phyloP scores from a whole-genome alignment of 2,888 invertebrate species.

The Ophion ventricosus region DNA sequence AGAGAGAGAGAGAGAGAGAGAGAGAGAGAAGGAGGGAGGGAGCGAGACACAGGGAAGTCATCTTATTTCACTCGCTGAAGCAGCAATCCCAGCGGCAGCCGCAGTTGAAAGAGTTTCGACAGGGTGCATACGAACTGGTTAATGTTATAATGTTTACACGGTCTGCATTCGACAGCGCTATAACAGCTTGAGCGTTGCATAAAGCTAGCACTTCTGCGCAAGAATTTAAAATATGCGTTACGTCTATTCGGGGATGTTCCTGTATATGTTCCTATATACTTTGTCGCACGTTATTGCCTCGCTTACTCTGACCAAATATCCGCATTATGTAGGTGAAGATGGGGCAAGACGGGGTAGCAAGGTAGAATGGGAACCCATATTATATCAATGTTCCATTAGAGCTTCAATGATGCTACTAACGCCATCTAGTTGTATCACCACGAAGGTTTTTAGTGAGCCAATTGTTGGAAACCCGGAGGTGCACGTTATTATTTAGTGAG shows the following conservation, averaged over 20 bases:
- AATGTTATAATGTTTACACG: conserved; percentile 10
- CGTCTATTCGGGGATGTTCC: background rate
- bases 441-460: no score
- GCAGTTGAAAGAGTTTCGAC: conserved; percentile 39
- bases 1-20: background rate
- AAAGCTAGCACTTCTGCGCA: conserved; percentile 1
- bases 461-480: no score
- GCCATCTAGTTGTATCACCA: no score
- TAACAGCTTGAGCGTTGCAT: conserved; percentile 5
- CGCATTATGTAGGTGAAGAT: conserved; percentile 13
- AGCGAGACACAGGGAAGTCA: background rate
- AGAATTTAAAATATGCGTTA: conserved; percentile 21
- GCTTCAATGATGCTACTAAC: no score
- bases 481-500: no score
- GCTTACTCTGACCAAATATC: background rate
- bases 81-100: background rate
- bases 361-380: no score
- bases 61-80: conserved; percentile 1
- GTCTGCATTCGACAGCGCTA: background rate
- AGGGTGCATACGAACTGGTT: conserved; percentile 41
- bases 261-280: conserved; percentile 1
- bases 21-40: background rate
- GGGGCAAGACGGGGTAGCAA: no score
- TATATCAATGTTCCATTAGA: no score
- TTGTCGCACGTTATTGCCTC: background rate